A percentile compares a stretch with the other conserved stretches of the same genome.
phyloP scores from a whole-genome alignment of 2,797 vertebrate species.

The Chiloscyllium punctatum region DNA sequence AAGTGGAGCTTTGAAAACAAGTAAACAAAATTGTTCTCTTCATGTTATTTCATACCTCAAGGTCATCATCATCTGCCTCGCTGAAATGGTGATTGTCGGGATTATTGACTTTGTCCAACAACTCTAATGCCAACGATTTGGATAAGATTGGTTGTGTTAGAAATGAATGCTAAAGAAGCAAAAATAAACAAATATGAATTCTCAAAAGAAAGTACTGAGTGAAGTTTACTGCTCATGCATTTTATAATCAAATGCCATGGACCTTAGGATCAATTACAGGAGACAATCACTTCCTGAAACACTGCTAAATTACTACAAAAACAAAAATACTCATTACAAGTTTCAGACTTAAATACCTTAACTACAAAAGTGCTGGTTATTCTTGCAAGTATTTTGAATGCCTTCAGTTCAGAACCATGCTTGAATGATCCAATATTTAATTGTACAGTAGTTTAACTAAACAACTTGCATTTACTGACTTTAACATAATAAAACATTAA shows the following conservation, averaged over 20 bases:
- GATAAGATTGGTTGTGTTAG: constrained; percentile 79
- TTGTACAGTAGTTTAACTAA: not conserved
- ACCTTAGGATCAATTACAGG: not conserved
- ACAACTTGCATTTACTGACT: not conserved
- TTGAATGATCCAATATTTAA: not conserved
- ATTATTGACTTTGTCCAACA: constrained; percentile 91
- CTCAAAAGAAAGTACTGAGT: not conserved
- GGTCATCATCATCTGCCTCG: constrained; percentile 84
- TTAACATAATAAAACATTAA: not conserved
- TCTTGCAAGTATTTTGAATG: not conserved
- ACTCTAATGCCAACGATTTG: constrained; percentile 78
- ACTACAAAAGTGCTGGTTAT: not conserved
- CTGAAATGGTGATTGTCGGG: constrained; percentile 84
- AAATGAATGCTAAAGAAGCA: constrained; percentile 68
- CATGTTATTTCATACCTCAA: constrained; percentile 68
- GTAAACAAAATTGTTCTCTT: not conserved
- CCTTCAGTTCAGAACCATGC: not conserved
- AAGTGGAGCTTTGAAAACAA: not conserved
- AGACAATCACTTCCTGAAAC: not conserved
- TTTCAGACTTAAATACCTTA: not conserved
- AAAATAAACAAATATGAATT: constrained; percentile 25
- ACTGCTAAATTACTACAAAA: too few species aligned
- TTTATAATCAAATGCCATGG: not conserved
- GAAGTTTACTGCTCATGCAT: not conserved
- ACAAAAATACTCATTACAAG: not conserved